These are phyloP conservation scores for Mormyrus lacerda DNA, from an alignment of 2,113 vertebrate genomes.

Conservation along the genomic window DNA sequence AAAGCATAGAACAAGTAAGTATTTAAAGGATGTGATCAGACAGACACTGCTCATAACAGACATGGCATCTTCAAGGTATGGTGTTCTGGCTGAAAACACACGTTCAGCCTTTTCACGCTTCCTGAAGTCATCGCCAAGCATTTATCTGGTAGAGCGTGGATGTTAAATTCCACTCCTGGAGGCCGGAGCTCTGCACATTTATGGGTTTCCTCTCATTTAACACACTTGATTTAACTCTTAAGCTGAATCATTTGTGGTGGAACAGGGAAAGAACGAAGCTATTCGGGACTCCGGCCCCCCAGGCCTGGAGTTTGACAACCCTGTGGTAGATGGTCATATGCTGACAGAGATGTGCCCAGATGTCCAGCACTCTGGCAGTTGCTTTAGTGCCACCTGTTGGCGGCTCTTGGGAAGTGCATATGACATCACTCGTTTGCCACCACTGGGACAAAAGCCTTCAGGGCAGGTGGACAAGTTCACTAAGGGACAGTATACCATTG, in stretches of 20 bases:
- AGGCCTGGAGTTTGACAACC: no score
- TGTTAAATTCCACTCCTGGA: no score
- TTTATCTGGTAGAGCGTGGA: not conserved
- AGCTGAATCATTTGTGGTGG: no score
- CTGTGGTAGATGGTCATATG: not conserved
- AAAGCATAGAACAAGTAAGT: not conserved
- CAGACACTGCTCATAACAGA: not conserved
- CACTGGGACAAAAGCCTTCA: no score
- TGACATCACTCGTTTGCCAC: not conserved
- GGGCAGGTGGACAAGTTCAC: slow-evolving; percentile 5
- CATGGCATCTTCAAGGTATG: not conserved
- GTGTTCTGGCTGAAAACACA: not conserved
- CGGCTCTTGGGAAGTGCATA: not conserved
- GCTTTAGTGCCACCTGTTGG: slow-evolving; percentile 60
- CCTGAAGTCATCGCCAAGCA: not conserved
- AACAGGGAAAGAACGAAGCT: no score
- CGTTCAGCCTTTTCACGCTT: not conserved
- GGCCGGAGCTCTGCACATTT: no score
- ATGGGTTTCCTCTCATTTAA: no score
- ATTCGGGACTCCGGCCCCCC: no score
- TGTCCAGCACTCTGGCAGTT: slow-evolving; percentile 1
- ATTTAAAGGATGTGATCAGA: not conserved
- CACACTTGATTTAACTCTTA: no score
- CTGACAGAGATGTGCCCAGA: not conserved
- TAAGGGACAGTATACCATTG: not conserved